Evolutionary conservation across 2,888 invertebrate genomes (phyloP).

Genomic region (Altica lythri): DNA sequence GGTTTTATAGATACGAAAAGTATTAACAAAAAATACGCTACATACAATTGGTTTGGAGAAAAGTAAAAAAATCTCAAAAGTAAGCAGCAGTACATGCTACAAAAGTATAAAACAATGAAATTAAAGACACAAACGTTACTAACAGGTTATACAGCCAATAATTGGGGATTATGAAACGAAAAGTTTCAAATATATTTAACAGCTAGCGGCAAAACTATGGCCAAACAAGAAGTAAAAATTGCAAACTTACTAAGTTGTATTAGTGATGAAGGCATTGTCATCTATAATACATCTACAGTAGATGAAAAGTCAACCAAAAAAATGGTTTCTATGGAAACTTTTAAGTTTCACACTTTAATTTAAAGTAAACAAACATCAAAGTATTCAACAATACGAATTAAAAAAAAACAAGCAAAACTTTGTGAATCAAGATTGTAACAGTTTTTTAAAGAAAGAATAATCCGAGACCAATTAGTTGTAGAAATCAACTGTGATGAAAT

Average conservation of each 20-base stretch:
- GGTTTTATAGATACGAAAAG: no score
- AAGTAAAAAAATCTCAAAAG: not conserved
- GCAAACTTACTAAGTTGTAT: constrained; percentile 8
- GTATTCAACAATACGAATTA: constrained; percentile 13
- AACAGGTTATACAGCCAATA: not conserved
- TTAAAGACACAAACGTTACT: not conserved
- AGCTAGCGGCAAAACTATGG: not conserved
- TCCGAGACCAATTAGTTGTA: not conserved
- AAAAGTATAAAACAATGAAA: not conserved
- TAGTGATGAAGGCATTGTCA: not conserved
- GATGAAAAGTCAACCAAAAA: constrained; percentile 8
- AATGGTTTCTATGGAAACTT: constrained; percentile 25
- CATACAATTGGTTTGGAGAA: not conserved
- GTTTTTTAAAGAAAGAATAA: not conserved
- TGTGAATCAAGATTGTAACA: constrained; percentile 12
- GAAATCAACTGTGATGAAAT: constrained; percentile 6
- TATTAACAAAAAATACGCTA: not conserved
- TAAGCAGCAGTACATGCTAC: not conserved
- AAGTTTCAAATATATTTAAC: constrained; percentile 1
- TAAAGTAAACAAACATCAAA: constrained; percentile 20
- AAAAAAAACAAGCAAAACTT: constrained; percentile 13
- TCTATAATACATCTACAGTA: not conserved
- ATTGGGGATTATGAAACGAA: constrained; percentile 1
- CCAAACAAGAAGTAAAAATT: constrained; percentile 3
- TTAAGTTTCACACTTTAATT: constrained; percentile 26